Conservation (phyloP, 2,113 vertebrate genomes). For the Holacanthus passer region DNA sequence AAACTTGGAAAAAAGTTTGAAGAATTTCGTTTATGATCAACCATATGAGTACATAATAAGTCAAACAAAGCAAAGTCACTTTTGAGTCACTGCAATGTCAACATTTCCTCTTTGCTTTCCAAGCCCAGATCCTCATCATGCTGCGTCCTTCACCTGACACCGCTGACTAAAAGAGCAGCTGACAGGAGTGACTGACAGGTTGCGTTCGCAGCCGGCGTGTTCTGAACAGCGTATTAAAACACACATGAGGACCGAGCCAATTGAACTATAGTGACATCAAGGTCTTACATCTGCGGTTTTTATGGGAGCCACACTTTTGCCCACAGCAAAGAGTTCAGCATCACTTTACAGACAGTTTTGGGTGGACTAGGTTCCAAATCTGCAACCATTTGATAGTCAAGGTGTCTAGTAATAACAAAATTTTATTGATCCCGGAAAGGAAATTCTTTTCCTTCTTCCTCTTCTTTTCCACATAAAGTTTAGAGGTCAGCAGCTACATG, state of each 20-base stretch:
- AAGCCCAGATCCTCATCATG: background rate
- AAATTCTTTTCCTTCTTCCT: background rate
- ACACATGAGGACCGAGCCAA: background rate
- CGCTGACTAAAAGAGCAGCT: constrained; percentile 4
- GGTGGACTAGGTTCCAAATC: background rate
- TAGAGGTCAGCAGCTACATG: background rate
- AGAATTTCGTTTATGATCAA: constrained; percentile 32
- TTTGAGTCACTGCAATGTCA: constrained; percentile 43
- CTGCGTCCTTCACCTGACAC: constrained; percentile 43
- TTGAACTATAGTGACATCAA: background rate
- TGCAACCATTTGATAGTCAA: background rate
- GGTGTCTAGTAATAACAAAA: background rate
- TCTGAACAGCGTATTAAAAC: background rate
- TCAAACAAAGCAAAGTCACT: constrained; percentile 47
- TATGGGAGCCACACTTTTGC: background rate
- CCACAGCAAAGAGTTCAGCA: background rate
- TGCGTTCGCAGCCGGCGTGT: background rate
- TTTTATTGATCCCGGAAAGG: background rate
- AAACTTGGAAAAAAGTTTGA: background rate
- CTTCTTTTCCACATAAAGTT: background rate
- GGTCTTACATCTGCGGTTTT: background rate
- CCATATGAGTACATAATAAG: constrained; percentile 35
- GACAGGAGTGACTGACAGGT: background rate
- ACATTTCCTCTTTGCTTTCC: constrained; percentile 17
- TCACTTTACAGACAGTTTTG: background rate